Evolutionary conservation across 2,113 vertebrate genomes (phyloP).

Genomic region (Silurus glanis): DNA sequence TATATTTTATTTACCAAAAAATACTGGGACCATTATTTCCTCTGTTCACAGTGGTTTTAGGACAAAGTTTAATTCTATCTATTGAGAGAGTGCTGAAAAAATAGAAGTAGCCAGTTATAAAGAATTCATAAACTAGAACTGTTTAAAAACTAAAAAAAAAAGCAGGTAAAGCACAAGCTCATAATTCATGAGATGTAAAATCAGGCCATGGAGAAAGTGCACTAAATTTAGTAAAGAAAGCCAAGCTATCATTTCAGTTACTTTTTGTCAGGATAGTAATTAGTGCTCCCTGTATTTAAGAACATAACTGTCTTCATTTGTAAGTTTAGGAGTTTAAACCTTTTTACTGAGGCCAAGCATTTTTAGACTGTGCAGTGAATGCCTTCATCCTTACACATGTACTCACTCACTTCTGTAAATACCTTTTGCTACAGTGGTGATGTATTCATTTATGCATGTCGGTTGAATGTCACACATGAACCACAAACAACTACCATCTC

Average conservation of each 20-base stretch:
- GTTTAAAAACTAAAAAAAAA: not conserved
- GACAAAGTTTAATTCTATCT: not conserved
- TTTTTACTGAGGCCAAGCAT: not conserved
- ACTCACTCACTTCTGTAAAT: constrained; percentile 48
- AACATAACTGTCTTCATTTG: not conserved
- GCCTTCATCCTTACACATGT: constrained; percentile 23
- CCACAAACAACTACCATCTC: not conserved
- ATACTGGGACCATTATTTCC: not conserved
- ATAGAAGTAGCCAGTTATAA: not conserved
- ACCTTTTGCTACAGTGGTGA: constrained; percentile 29
- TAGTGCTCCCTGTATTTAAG: constrained; percentile 27
- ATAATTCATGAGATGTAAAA: not conserved
- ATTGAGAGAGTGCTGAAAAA: not conserved
- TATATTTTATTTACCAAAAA: not conserved
- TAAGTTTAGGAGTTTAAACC: not conserved
- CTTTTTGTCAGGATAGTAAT: constrained; percentile 21
- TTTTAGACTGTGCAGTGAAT: constrained; percentile 14
- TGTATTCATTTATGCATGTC: not conserved
- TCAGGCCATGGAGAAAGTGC: not conserved
- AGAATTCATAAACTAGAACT: not conserved
- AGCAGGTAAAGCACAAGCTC: not conserved
- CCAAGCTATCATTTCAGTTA: constrained; percentile 8
- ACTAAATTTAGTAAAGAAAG: not conserved
- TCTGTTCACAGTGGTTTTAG: not conserved
- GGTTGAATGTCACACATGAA: not conserved